These are phyloP conservation scores for Malthinus flaveolus DNA, from an alignment of 2,888 invertebrate genomes.

Conservation along the genomic window DNA sequence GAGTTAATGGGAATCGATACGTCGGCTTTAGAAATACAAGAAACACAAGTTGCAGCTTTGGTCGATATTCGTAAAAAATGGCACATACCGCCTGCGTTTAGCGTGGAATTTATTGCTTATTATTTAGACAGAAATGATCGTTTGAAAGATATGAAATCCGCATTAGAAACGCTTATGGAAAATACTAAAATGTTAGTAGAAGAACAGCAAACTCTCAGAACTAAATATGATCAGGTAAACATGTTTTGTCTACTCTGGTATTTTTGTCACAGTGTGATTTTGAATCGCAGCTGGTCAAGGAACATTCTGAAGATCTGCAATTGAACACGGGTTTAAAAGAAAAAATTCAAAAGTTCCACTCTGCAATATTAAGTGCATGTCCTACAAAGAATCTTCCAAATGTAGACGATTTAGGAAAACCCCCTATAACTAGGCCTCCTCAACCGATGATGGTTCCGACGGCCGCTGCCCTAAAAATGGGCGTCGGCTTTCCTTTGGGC, in stretches of 20 bases:
- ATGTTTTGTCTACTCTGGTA: too few species aligned
- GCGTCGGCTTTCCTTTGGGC: constrained; percentile 80
- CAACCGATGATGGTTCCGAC: constrained; percentile 73
- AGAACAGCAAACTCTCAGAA: constrained; percentile 76
- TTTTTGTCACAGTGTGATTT: background rate
- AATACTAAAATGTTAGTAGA: constrained; percentile 74
- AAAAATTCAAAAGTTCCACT: constrained; percentile 65
- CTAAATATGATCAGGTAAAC: constrained; percentile 75
- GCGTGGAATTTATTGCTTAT: constrained; percentile 92
- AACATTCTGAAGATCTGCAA: constrained; percentile 66
- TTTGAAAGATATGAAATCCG: constrained; percentile 75
- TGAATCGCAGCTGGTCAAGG: constrained; percentile 58
- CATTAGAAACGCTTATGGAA: constrained; percentile 73
- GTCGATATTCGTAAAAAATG: constrained; percentile 90
- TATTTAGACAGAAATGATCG: constrained; percentile 87
- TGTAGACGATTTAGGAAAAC: constrained; percentile 60
- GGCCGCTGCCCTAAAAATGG: constrained; percentile 84
- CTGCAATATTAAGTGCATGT: constrained; percentile 62
- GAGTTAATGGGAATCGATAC: constrained; percentile 90
- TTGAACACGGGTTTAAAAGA: constrained; percentile 64
- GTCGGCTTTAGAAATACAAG: constrained; percentile 77
- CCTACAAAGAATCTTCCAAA: constrained; percentile 64
- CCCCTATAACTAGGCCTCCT: constrained; percentile 47
- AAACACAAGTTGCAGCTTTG: constrained; percentile 78
- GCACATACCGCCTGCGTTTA: constrained; percentile 93